A percentile compares a stretch with the other conserved stretches of the same genome.
Conservation (phyloP, 1,140 invertebrate genomes). For the Globodera ellingtonae region DNA sequence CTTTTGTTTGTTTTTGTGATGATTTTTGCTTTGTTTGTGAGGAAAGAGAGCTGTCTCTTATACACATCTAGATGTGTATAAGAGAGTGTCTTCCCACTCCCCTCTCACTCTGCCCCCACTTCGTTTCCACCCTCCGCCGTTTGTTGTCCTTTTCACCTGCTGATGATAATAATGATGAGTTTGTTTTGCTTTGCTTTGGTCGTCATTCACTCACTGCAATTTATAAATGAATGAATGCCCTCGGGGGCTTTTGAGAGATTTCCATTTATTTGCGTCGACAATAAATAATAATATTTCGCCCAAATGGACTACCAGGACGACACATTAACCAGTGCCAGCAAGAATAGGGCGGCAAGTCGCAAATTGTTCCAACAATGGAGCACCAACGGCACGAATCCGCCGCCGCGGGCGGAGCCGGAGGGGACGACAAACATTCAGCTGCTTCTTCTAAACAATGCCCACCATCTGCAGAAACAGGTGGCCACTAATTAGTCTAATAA, state of each 20-base stretch:
- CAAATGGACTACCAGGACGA: slow-evolving; percentile 17
- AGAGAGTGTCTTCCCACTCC: too few species aligned
- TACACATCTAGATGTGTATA: too few species aligned
- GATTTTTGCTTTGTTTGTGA: too few species aligned
- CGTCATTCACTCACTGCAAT: background rate
- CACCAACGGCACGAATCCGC: background rate
- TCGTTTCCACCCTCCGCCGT: background rate
- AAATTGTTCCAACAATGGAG: slow-evolving; percentile 22
- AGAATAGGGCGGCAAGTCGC: slow-evolving; percentile 2
- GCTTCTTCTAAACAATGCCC: too few species aligned
- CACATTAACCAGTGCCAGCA: slow-evolving; percentile 5
- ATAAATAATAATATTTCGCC: background rate
- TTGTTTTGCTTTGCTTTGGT: background rate
- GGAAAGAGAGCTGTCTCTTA: too few species aligned
- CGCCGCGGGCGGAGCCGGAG: background rate
- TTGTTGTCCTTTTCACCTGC: slow-evolving; percentile 1
- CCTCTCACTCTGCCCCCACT: too few species aligned
- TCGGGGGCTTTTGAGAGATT: too few species aligned
- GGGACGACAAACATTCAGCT: background rate
- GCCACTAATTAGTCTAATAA: too few species aligned
- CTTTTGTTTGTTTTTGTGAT: too few species aligned
- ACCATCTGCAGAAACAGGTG: too few species aligned
- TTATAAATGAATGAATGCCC: background rate
- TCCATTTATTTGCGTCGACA: too few species aligned
- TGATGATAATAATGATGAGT: background rate